These are phyloP conservation scores for Lissonota sp. DNA, from an alignment of 2,888 invertebrate species.

Conservation along the genomic window DNA sequence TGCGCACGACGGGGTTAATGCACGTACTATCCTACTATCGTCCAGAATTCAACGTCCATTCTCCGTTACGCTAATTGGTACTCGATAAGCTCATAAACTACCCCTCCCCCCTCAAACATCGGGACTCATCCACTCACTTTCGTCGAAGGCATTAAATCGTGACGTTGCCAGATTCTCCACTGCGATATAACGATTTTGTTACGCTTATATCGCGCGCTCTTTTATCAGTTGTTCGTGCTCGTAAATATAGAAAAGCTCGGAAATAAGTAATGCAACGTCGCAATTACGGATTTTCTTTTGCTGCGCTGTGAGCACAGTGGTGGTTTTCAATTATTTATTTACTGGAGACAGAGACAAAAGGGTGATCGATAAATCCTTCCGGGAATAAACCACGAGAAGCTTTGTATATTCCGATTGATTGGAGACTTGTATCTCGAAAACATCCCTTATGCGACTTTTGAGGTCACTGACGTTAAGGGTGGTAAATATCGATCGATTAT, in stretches of 20 bases:
- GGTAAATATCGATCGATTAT: slow-evolving; percentile 53
- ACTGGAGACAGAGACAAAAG: slow-evolving; percentile 29
- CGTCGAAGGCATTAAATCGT: slow-evolving; percentile 23
- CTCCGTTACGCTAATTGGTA: slow-evolving; percentile 46
- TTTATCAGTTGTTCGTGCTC: background rate
- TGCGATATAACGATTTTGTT: background rate
- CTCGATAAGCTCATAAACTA: slow-evolving; percentile 50
- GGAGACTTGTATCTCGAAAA: slow-evolving; percentile 33
- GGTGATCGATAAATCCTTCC: slow-evolving; percentile 50
- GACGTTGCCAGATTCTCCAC: slow-evolving; percentile 6
- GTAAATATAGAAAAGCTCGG: background rate
- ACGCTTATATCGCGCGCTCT: no score
- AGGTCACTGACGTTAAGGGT: slow-evolving; percentile 11
- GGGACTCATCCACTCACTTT: slow-evolving; percentile 23
- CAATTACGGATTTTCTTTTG: background rate
- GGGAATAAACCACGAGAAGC: slow-evolving; percentile 37
- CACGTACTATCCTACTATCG: slow-evolving; percentile 60
- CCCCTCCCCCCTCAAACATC: slow-evolving; percentile 6
- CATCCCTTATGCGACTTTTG: slow-evolving; percentile 23
- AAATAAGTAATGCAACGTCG: slow-evolving; percentile 2
- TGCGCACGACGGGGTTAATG: slow-evolving; percentile 61
- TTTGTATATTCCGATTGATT: slow-evolving; percentile 50
- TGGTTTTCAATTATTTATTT: slow-evolving; percentile 56
- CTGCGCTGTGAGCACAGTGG: background rate
- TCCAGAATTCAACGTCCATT: slow-evolving; percentile 47